Base-by-base conservation (phyloP, 2,797 vertebrate genomes). In the Danio kyathit region DNA sequence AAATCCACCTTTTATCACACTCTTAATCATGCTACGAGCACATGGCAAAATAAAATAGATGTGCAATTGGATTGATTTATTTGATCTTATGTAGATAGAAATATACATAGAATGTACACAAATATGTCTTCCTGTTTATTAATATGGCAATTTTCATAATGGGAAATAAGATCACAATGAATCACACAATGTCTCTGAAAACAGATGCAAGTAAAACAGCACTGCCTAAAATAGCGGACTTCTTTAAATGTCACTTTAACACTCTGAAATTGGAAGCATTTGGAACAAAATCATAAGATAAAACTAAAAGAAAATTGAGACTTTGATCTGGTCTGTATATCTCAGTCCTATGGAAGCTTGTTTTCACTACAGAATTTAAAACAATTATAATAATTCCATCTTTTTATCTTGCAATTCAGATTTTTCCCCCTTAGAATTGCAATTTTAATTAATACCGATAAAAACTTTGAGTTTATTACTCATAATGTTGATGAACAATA, bases 61-160 rank as follows among this genome's bases (percentile, higher is more conserved):
- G 49, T 38, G n/a, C 41, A 19, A 16, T 61, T 88, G 81, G 29
- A 29, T 29, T 82, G 81, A 75, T 80, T 82, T 87, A 87, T 49
- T 74, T 84, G 57, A 80, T 81, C 63, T 88, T 87, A 89, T 90
- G 70, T 77, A 86, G 73, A 81, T 66, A n/a, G 78, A 84, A 73
- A 83, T 82, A 74, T 46, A 78, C 60, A 82, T 83, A 74, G 17
- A 70, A 13, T 43, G n/a, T 77, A 41, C 51, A 13, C 6, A 48
- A 46, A 69, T 69, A 57, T 5, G 5, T 64, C 21, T 48, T 82
- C 56, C 51, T 74, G 43, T 46, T 74, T 19, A 74, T 48, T 7
- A 16, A n/a, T n/a, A n/a, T n/a, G n/a, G n/a, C n/a, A n/a, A 46
- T 44, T 69, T 75, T 2, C 51, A 3, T 49, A 51, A 59, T 76